These are phyloP conservation scores for Cinclus mexicanus DNA, from an alignment of 2,113 vertebrate genomes.

Conservation along the genomic window DNA sequence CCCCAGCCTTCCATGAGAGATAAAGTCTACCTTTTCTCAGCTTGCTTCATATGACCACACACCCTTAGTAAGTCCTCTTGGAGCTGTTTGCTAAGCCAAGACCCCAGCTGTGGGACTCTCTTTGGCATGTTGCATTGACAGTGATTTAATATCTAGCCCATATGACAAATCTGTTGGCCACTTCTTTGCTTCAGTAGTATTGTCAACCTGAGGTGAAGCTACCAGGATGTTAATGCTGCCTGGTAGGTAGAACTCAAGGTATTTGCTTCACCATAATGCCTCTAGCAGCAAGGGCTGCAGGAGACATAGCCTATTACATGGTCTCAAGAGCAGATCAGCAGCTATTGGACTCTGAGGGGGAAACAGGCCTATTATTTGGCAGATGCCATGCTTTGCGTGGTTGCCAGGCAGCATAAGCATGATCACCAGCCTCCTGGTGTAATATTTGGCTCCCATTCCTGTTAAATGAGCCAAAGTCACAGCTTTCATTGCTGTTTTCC, in stretches of 20 bases:
- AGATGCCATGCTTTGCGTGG: not conserved
- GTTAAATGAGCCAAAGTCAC: not conserved
- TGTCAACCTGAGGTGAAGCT: accelerated
- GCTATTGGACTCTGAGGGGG: not conserved
- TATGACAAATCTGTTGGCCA: not conserved
- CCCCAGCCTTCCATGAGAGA: not conserved
- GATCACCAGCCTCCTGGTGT: not conserved
- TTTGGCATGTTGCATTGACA: not conserved
- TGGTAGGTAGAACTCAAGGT: not conserved
- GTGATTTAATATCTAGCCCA: not conserved
- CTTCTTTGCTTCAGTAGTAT: not conserved
- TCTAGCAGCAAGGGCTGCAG: not conserved
- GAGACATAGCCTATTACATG: not conserved
- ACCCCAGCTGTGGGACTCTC: not conserved
- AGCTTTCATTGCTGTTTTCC: not conserved
- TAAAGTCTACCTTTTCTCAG: not conserved
- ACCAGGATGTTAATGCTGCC: not conserved
- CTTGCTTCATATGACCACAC: not conserved
- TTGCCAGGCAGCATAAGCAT: not conserved
- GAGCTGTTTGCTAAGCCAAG: not conserved
- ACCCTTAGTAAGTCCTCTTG: not conserved
- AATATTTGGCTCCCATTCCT: not conserved
- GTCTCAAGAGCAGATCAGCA: not conserved
- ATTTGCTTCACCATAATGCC: not conserved
- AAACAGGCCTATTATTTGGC: not conserved